Evolutionary conservation across 2,113 vertebrate species (phyloP), one percentile per base, ranked within the genome.

Genomic region (Leiothrix lutea): DNA sequence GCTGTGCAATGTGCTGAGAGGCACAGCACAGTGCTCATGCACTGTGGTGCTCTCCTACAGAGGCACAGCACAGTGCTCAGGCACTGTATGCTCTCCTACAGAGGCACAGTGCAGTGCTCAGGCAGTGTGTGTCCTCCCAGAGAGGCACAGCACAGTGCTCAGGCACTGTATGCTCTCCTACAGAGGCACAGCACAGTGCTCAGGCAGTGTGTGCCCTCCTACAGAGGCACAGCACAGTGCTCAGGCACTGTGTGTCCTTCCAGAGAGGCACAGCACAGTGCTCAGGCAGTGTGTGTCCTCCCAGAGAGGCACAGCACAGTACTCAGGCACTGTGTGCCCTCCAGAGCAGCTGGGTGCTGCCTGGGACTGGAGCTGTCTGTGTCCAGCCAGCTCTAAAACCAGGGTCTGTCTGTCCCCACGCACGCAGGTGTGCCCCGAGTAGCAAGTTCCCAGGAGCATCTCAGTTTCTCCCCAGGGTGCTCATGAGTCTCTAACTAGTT

Each of bases 371-470:
- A 65, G 58, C 2, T 51, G 86, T 42, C 56, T 29, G 26, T 7
- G 51, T 51, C 20, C 57, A 36, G 9, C 4, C 31, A 50, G 38
- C 82, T 85, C 38, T 44, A 75, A 81, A 36, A 50, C 4, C 35
- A 54, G 51, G 11, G 4, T 66, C 47, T 36, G 29, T 51, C n/a
- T 54, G 24, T 22, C 21, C 25, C 26, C 24, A 48, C 0, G 1
- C 53, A 29, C 48, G 42, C 31, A 69, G 13, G 15, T 8, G 6
- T 14, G 31, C 7, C 40, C 36, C 0, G 0, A 78, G 40, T 3
- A 58, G 21, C 25, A 67, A 42, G 40, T 22, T 42, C 40, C 11
- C 25, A 83, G 54, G 23, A 80, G 33, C 31, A 51, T 8, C 58
- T 60, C 33, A 15, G 16, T 9, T 92, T 64, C 51, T 74, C 67